Conservation (phyloP, 2,113 vertebrate genomes). For the Calonectris borealis region DNA sequence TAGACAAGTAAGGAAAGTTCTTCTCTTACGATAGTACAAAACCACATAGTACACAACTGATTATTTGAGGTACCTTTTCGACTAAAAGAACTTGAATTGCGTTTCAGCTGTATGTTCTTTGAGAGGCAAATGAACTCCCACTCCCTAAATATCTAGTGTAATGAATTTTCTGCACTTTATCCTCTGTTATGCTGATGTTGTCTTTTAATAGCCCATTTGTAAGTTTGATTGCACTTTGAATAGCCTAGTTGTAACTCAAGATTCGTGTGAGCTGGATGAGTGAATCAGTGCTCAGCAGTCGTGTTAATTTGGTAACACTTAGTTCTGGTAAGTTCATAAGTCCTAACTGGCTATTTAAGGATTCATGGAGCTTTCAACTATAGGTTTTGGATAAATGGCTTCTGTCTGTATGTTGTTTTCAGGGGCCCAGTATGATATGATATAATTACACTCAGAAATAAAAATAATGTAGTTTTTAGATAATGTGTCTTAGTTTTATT, state of each 20-base stretch:
- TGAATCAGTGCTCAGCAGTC: not conserved
- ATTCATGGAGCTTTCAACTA: not conserved
- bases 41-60: not conserved
- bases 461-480: not conserved
- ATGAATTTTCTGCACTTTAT: not conserved
- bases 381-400: not conserved
- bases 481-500: not conserved
- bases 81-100: not conserved
- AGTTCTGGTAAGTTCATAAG: not conserved
- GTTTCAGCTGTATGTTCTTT: not conserved
- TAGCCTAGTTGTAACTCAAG: not conserved
- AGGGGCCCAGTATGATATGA: not conserved
- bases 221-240: not conserved
- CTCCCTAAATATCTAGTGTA: not conserved
- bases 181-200: not conserved
- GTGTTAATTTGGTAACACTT: not conserved
- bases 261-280: not conserved
- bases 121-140: not conserved
- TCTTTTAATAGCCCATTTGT: not conserved
- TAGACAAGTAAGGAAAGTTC: not conserved
- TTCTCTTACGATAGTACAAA: not conserved
- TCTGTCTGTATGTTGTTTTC: not conserved
- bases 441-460: not conserved
- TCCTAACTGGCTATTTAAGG: not conserved
- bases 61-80: not conserved